A percentile compares a stretch with the other conserved stretches of the same genome.
Evolutionary conservation across 2,888 invertebrate genomes (phyloP).

Genomic region (Acanthosepion lycidas): DNA sequence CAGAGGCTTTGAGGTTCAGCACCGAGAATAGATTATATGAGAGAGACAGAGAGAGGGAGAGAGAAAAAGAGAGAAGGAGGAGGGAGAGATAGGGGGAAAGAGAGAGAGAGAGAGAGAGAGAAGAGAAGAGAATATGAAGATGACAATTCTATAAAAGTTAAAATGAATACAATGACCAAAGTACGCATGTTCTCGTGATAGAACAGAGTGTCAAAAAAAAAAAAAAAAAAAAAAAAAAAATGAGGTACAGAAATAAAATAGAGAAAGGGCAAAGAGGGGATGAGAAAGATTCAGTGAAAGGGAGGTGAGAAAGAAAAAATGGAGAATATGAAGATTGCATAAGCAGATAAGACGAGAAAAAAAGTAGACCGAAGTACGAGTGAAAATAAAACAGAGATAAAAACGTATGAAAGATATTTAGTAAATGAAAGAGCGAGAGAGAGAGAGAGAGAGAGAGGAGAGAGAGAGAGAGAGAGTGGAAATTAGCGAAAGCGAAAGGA

Average conservation of each 20-base stretch:
- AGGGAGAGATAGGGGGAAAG: background rate
- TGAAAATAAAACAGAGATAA: background rate
- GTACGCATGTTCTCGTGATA: too few species aligned
- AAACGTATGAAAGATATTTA: background rate
- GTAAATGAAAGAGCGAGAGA: background rate
- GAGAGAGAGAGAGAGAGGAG: background rate
- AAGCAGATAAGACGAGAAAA: background rate
- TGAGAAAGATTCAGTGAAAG: conserved; percentile 48
- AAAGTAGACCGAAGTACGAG: background rate
- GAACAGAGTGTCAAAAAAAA: background rate
- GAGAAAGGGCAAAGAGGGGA: background rate
- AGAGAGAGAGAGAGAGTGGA: background rate
- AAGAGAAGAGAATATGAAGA: background rate
- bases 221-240: background rate
- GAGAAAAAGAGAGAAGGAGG: conserved; percentile 8
- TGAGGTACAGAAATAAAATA: background rate
- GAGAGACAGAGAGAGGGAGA: conserved; percentile 39
- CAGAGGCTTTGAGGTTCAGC: background rate
- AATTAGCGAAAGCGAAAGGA: background rate
- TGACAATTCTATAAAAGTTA: too few species aligned
- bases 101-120: background rate
- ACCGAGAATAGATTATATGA: background rate
- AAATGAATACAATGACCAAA: too few species aligned
- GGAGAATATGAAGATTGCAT: background rate
- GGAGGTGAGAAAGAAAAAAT: conserved; percentile 36